These are phyloP conservation scores for Sycophila texana DNA, from an alignment of 2,888 invertebrate species.

Conservation along the genomic window DNA sequence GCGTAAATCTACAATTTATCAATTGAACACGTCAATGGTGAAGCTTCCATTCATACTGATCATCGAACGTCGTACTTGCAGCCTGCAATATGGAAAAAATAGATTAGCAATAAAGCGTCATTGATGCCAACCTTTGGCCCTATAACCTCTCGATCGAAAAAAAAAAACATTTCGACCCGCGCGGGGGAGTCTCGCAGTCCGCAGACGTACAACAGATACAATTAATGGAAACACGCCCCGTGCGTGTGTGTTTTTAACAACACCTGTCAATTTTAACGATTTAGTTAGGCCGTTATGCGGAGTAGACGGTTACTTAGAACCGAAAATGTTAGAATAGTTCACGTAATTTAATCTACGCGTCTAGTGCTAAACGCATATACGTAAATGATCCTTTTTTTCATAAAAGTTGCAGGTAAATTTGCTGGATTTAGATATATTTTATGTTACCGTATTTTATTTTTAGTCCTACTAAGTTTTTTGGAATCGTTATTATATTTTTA, in stretches of 20 bases:
- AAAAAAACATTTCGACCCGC: background rate
- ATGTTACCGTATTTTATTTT: background rate
- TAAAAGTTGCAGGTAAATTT: slow-evolving; percentile 41
- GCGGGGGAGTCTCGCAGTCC: background rate
- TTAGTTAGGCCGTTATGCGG: slow-evolving; percentile 23
- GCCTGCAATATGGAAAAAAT: background rate
- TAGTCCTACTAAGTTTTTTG: background rate
- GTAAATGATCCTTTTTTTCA: slow-evolving; percentile 36
- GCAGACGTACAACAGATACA: background rate
- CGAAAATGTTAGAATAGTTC: background rate
- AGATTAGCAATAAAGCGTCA: slow-evolving; percentile 7
- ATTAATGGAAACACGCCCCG: slow-evolving; percentile 51
- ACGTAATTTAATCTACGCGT: background rate
- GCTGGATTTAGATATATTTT: background rate
- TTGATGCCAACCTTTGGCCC: slow-evolving; percentile 23
- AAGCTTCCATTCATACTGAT: slow-evolving; percentile 21
- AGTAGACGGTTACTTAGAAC: background rate
- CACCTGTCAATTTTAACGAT: slow-evolving; percentile 44
- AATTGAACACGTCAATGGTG: background rate
- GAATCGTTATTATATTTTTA: background rate
- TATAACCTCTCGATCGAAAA: slow-evolving; percentile 7
- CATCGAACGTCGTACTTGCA: slow-evolving; percentile 12
- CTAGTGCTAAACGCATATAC: slow-evolving; percentile 11
- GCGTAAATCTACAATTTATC: background rate
- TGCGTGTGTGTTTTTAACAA: slow-evolving; percentile 30